Base-by-base conservation (phyloP, 2,797 vertebrate genomes). In the Okamejei kenojei region DNA sequence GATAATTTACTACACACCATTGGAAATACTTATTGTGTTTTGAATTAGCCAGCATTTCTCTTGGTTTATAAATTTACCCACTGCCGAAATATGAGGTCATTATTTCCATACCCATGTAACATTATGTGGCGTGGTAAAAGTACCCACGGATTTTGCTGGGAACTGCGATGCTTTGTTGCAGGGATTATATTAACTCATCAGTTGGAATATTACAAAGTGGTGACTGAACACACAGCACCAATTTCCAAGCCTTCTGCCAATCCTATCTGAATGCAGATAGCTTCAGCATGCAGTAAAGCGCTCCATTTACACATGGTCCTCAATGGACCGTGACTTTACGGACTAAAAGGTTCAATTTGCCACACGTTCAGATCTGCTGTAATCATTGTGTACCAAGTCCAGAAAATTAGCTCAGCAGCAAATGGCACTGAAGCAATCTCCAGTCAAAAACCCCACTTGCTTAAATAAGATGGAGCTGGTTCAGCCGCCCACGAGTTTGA, bases 331-430 rank as follows among this genome's bases (percentile, higher is more conserved):
- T 54, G 38, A 10, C 26, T 92, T 92, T 92, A 92, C 23, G 74
- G 90, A 92, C 35, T 71, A 76, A 92, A 73, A 68, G 35, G 71
- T 71, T 76, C 68, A 21, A 92, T 92, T 92, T 58, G 90, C 73
- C 90, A 92, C 90, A 92, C 90, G 90, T 92, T 92, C 68, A 92
- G 26, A 92, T 92, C 65, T 58, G 21, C 15, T 92, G 90, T 45
- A 54, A 76, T 92, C 90, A 92, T 92, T 58, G 19, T 38, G 68
- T 26, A 54, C 58, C 38, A 74, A 58, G 74, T 76, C 90, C 90
- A 76, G 23, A 54, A 92, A 54, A 73, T 74, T 73, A 76, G 26
- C 38, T 92, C 90, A 92, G 38, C 35, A 74, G 68, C 38, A 45
- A 45, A 71, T 23, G 32, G 11, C 68, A 73, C 68, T 91, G 15